These are phyloP conservation scores for Ochropleura leucogaster DNA, from an alignment of 2,888 invertebrate genomes.

Conservation along the genomic window DNA sequence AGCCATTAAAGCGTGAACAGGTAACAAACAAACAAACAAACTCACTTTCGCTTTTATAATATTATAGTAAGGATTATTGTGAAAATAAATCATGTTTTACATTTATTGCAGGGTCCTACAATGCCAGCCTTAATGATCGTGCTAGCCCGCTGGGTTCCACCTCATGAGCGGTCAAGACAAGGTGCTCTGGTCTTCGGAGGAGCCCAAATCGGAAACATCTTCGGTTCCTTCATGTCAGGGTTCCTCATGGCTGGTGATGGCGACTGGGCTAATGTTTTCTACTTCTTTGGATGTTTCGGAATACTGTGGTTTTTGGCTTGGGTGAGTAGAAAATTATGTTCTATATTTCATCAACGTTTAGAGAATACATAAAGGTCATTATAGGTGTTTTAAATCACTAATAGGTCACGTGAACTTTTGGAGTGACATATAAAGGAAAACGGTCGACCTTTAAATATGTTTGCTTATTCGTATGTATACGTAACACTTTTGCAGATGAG, in stretches of 20 bases:
- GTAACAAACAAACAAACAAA: too few relatives aligned
- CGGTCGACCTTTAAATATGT: background rate
- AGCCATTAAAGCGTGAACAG: too few relatives aligned
- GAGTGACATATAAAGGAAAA: background rate
- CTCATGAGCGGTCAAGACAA: conserved; percentile 90
- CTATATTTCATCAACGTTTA: background rate
- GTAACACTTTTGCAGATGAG: too few relatives aligned
- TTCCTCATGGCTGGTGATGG: conserved; percentile 88
- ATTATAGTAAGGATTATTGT: too few relatives aligned
- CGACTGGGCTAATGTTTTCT: conserved; percentile 91
- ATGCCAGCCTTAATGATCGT: conserved; percentile 93
- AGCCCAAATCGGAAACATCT: conserved; percentile 90
- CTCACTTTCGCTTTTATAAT: too few relatives aligned
- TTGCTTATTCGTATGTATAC: background rate
- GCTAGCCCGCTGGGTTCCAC: conserved; percentile 91
- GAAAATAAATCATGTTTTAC: background rate
- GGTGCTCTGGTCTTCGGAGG: conserved; percentile 91
- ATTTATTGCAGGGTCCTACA: conserved; percentile 92
- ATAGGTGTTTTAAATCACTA: background rate
- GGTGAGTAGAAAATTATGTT: conserved; percentile 74
- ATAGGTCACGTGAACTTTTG: background rate
- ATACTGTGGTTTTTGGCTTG: conserved; percentile 90
- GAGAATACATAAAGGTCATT: too few relatives aligned
- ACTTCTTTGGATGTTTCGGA: conserved; percentile 90
- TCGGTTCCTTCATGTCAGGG: conserved; percentile 90